phyloP scores from a whole-genome alignment of 1,140 invertebrate species.

The Apis mellifera region Amel_HAv3.1 CM009935.2:4757501-4758000 shows the following conservation, averaged over 20 bases:
- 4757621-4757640: conserved; percentile 12
- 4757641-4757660: conserved; percentile 26
- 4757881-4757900: background rate
- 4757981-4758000: background rate
- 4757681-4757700: background rate
- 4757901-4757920: no score
- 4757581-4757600: conserved; percentile 49
- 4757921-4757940: background rate
- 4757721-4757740: background rate
- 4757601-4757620: conserved; percentile 31
- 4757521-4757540: conserved; percentile 48
- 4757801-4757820: background rate
- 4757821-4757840: background rate
- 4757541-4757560: conserved; percentile 57
- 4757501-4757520: background rate
- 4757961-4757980: background rate
- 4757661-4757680: background rate
- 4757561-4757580: conserved; percentile 39
- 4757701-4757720: background rate
- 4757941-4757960: background rate
- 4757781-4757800: background rate
- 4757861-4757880: background rate
- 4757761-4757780: background rate
- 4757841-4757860: no score
- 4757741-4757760: background rate